Conservation (phyloP, 92 coral and sea anemone genomes). For the Bergia puertoricense region DNA sequence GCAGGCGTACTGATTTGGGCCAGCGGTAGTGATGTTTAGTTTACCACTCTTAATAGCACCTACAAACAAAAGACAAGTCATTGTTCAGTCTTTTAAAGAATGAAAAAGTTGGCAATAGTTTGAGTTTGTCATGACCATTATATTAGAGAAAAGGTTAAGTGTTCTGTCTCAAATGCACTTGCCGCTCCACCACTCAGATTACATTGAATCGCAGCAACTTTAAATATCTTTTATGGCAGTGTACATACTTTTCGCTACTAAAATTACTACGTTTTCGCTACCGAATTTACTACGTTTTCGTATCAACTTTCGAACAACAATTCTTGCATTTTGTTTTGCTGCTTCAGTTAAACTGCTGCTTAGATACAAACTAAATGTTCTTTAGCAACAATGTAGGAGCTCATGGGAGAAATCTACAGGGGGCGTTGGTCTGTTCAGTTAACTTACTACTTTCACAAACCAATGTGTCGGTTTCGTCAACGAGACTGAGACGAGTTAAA, state of each 20-base stretch:
- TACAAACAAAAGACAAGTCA: background rate
- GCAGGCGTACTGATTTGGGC: background rate
- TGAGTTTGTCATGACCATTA: background rate
- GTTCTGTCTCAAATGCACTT: too few species aligned
- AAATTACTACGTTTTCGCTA: too few species aligned
- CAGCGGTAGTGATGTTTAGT: constrained; percentile 14
- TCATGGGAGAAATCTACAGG: too few species aligned
- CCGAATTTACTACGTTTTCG: background rate
- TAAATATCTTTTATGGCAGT: background rate
- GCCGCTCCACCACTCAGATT: background rate
- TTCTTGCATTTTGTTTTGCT: background rate
- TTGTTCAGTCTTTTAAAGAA: background rate
- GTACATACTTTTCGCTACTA: background rate
- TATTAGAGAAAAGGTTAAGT: too few species aligned
- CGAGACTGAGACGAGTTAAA: background rate
- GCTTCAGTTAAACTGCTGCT: background rate
- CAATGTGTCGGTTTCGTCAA: background rate
- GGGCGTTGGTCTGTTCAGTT: background rate
- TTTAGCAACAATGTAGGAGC: background rate
- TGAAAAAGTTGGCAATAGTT: background rate
- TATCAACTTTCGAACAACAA: background rate
- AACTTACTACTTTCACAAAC: background rate
- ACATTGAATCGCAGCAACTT: background rate
- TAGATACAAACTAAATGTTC: background rate
- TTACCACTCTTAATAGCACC: constrained; percentile 28